These are phyloP conservation scores for Gallirallus australis DNA, from an alignment of 2,797 vertebrate species.

Conservation along the genomic window DNA sequence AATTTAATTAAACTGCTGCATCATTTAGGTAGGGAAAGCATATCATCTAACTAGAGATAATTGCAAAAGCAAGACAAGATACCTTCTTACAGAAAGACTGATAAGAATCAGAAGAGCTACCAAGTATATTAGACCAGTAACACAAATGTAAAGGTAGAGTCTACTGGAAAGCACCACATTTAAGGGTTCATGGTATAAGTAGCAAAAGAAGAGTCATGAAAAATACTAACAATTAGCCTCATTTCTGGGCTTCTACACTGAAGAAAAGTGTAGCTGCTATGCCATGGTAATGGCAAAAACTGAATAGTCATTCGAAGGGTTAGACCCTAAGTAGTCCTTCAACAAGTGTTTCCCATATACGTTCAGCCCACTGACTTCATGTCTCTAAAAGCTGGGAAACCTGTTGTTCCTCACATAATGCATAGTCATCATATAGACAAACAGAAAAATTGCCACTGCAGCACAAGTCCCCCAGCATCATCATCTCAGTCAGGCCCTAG, in stretches of 20 bases:
- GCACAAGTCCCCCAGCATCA: background rate
- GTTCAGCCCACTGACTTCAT: background rate
- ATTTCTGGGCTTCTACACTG: background rate
- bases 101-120: background rate
- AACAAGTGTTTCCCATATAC: background rate
- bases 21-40: background rate
- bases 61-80: background rate
- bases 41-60: background rate
- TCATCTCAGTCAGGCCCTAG: background rate
- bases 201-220: background rate
- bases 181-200: background rate
- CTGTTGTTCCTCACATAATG: background rate
- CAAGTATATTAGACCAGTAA: background rate
- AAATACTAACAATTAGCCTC: background rate
- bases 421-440: background rate
- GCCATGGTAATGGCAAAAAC: background rate
- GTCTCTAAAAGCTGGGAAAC: background rate
- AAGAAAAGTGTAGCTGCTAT: background rate
- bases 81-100: background rate
- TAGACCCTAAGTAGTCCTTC: background rate
- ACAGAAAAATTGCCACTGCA: background rate
- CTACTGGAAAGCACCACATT: background rate
- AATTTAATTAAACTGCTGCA: background rate
- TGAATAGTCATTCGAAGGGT: background rate
- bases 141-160: background rate